Percentiles rank a stretch among this genome's conserved stretches.
phyloP scores from a whole-genome alignment of 2,113 vertebrate genomes.

The Rhinopomastus cyanomelas region DNA sequence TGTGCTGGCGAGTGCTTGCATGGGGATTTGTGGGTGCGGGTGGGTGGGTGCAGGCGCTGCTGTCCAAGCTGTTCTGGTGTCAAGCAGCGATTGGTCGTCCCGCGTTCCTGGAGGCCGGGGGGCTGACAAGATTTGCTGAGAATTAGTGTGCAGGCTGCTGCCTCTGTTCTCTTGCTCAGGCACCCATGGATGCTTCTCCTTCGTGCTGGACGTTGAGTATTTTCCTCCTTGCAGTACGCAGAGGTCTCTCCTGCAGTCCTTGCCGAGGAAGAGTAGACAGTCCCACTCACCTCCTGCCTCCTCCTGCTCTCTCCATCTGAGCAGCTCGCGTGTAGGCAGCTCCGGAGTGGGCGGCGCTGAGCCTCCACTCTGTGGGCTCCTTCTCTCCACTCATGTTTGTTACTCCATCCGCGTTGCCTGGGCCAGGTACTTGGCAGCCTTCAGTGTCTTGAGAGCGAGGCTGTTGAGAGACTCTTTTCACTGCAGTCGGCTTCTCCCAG shows the following conservation, averaged over 20 bases:
- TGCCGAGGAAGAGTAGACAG: background rate
- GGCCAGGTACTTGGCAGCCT: background rate
- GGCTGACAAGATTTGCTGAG: background rate
- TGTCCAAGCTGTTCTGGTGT: background rate
- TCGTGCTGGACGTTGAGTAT: background rate
- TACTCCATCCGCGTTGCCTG: background rate
- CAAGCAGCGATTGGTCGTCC: background rate
- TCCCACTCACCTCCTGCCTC: background rate
- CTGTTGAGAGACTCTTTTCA: background rate
- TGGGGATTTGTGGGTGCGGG: background rate
- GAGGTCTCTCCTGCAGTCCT: background rate
- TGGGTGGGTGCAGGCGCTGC: background rate
- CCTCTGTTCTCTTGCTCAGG: background rate
- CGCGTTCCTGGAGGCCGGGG: background rate
- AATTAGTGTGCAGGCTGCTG: background rate
- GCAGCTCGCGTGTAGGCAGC: background rate
- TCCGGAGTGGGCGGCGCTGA: background rate
- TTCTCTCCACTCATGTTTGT: background rate
- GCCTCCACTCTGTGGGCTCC: background rate
- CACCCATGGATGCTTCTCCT: background rate
- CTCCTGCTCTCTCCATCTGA: background rate
- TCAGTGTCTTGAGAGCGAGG: background rate
- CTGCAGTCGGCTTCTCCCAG: background rate
- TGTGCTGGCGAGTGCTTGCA: conserved; percentile 9
- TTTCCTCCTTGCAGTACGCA: background rate